A percentile compares a stretch with the other conserved stretches of the same genome.
These are phyloP conservation scores for Noctuana brunneofusca DNA, from an alignment of 2,888 invertebrate genomes.

Conservation along the genomic window DNA sequence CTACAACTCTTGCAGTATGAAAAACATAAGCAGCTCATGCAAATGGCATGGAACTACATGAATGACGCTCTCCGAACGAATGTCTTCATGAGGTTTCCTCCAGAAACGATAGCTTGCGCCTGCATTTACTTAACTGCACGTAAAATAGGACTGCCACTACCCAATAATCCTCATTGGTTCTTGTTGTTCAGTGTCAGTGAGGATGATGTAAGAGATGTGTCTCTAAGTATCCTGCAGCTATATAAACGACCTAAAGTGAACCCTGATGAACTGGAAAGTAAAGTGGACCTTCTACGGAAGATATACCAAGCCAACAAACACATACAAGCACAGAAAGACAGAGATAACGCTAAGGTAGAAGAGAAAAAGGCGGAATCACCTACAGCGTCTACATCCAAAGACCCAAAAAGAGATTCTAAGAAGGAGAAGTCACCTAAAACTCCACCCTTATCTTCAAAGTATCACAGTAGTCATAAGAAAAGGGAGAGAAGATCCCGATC, in stretches of 20 bases:
- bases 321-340: conserved; percentile 67
- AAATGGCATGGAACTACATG: conserved; percentile 99
- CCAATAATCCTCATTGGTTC: conserved; percentile 95
- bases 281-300: conserved; percentile 66
- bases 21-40: conserved; percentile 94
- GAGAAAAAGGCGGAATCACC: conserved; percentile 74
- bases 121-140: conserved; percentile 98
- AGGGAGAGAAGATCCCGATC: conserved; percentile 74
- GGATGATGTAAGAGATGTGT: conserved; percentile 92
- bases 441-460: conserved; percentile 74
- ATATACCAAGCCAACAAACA: conserved; percentile 77
- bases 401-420: conserved; percentile 67
- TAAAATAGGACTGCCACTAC: conserved; percentile 92
- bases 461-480: conserved; percentile 75
- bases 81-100: conserved; percentile 96
- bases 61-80: conserved; percentile 98
- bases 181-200: conserved; percentile 92
- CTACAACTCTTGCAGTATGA: conserved; percentile 95
- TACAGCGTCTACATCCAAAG: conserved; percentile 74
- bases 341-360: conserved; percentile 61
- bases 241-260: conserved; percentile 92
- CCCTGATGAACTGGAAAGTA: conserved; percentile 73
- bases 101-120: conserved; percentile 99
- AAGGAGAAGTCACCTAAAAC: conserved; percentile 79
- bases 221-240: conserved; percentile 90